A percentile compares a stretch with the other conserved stretches of the same genome.
phyloP scores from a whole-genome alignment of 1,140 invertebrate species.

The Eriosoma lanigerum region DNA sequence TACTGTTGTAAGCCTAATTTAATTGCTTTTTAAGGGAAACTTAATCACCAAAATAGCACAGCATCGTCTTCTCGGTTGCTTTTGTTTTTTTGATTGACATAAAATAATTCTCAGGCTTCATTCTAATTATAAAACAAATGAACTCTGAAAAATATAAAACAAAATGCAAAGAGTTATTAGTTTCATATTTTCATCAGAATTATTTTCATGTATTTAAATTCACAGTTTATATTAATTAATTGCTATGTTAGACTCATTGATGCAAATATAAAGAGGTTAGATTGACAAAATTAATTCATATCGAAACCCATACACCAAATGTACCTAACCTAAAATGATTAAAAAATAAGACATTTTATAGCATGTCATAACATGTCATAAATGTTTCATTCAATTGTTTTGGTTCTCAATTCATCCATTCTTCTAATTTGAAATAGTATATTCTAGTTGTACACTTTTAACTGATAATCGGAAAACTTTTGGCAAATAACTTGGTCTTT shows the following conservation, averaged over 20 bases:
- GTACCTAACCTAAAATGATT: no score
- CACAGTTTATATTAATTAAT: neutral
- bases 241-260: neutral
- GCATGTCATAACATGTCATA: no score
- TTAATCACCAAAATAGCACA: constrained; percentile 28
- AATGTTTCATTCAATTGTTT: no score
- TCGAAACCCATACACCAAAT: neutral
- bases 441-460: no score
- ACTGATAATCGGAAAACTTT: neutral
- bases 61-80: neutral
- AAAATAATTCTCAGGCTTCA: constrained; percentile 11
- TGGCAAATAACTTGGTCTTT: neutral
- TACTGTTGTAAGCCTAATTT: constrained; percentile 13
- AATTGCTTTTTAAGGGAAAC: constrained; percentile 41
- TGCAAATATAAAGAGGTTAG: neutral
- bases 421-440: no score
- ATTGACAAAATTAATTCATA: neutral
- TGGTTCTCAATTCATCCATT: no score
- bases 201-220: neutral
- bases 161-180: neutral
- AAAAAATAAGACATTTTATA: no score
- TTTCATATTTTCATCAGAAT: neutral
- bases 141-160: constrained; percentile 14
- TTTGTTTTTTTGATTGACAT: constrained; percentile 33
- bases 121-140: constrained; percentile 28